These are phyloP conservation scores for Spongia lamella DNA, from an alignment of 37 sponge, comb jelly and placozoan species.

Conservation along the genomic window DNA sequence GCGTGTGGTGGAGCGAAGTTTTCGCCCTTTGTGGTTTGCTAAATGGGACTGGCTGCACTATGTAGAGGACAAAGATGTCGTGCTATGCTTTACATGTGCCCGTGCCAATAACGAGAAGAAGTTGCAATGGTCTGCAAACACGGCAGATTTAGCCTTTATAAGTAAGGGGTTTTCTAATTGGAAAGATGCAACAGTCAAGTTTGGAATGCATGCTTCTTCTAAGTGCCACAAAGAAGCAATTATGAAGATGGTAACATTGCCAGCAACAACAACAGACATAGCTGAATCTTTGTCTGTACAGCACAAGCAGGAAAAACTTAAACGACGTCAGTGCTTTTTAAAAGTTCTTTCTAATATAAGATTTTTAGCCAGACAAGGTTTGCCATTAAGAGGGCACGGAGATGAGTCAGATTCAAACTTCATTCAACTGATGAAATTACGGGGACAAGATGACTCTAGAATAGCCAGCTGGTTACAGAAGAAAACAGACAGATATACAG, in stretches of 20 bases:
- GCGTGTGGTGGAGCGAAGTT: too few species aligned
- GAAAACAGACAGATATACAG: conserved; percentile 34
- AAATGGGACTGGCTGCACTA: too few species aligned
- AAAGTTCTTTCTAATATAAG: conserved; percentile 24
- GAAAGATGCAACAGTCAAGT: conserved; percentile 59
- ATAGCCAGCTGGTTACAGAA: conserved; percentile 46
- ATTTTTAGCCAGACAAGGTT: conserved; percentile 54
- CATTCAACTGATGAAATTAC: conserved; percentile 45
- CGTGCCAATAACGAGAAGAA: conserved; percentile 30
- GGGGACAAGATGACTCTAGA: conserved; percentile 4
- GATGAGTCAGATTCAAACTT: conserved; percentile 48
- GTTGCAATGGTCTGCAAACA: conserved; percentile 22
- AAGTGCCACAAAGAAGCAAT: conserved; percentile 62
- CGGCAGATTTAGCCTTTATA: conserved; percentile 22
- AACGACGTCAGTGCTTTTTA: conserved; percentile 11
- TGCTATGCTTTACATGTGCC: conserved; percentile 53
- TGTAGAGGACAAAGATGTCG: too few species aligned
- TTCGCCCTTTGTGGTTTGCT: too few species aligned
- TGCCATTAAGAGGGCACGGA: conserved; percentile 50
- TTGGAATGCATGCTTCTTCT: conserved; percentile 61
- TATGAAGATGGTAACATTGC: not conserved
- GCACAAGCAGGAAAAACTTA: conserved; percentile 28
- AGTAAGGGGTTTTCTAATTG: conserved; percentile 50
- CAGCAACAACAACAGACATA: conserved; percentile 45
- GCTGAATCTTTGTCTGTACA: conserved; percentile 34